phyloP scores from a whole-genome alignment of 1,140 invertebrate species.

The Sipha flava region DNA sequence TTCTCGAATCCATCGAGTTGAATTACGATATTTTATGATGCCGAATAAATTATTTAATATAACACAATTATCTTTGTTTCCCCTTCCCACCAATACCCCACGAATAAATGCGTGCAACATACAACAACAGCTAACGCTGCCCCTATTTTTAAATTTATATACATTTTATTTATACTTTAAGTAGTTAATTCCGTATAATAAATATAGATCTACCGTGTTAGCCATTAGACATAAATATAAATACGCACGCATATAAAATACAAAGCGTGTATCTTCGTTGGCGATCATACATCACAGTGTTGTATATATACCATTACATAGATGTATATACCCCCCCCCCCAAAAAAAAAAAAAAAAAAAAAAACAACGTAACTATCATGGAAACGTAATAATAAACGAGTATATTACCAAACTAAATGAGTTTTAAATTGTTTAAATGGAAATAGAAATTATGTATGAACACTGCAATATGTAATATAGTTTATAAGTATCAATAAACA shows the following conservation, averaged over 20 bases:
- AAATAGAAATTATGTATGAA: too few species aligned
- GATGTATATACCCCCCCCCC: too few species aligned
- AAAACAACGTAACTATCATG: too few species aligned
- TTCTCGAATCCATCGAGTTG: background rate
- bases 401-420: too few species aligned
- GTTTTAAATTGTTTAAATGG: too few species aligned
- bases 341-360: too few species aligned
- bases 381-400: too few species aligned
- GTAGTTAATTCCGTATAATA: slow-evolving; percentile 12
- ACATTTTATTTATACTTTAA: background rate
- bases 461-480: too few species aligned
- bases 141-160: slow-evolving; percentile 5
- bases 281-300: background rate
- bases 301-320: background rate
- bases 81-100: background rate
- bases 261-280: background rate
- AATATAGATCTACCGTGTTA: background rate
- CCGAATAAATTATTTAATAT: background rate
- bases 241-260: background rate
- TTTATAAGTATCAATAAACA: too few species aligned
- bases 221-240: background rate
- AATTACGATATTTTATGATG: background rate
- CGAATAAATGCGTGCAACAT: background rate
- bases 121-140: background rate
- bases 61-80: background rate